Conservation (phyloP, 1,140 invertebrate genomes). For the Tribolium madens region DNA sequence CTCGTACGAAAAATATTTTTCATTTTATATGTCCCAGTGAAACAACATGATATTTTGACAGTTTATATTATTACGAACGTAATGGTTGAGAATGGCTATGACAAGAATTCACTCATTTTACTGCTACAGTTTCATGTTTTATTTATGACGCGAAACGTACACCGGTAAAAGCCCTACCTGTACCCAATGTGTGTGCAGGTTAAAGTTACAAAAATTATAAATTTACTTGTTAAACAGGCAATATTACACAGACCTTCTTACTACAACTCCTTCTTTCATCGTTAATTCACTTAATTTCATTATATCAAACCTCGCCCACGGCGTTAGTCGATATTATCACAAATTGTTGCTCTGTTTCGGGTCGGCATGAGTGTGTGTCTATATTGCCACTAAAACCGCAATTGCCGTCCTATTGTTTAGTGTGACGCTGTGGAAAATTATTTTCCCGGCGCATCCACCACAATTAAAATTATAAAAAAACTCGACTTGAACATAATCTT, state of each 20-base stretch:
- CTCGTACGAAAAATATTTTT: conserved; percentile 12
- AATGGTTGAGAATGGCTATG: conserved; percentile 12
- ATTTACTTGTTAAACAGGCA: neutral
- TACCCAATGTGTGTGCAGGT: neutral
- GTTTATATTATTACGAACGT: conserved; percentile 27
- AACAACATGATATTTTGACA: conserved; percentile 28
- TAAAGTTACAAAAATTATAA: conserved; percentile 14
- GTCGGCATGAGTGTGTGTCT: neutral
- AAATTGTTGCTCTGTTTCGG: conserved; percentile 13
- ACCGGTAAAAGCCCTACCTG: conserved; percentile 26
- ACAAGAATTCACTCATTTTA: conserved; percentile 32
- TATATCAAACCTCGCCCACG: neutral
- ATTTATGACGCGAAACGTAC: conserved; percentile 16
- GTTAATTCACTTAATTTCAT: neutral
- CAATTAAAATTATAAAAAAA: neutral
- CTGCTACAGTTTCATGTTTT: conserved; percentile 33
- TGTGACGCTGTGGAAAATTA: neutral
- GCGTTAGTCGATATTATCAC: neutral
- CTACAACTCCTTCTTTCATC: neutral
- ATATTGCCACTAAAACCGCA: neutral
- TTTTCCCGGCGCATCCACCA: conserved; percentile 12
- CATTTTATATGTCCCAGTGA: neutral
- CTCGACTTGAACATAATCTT: neutral
- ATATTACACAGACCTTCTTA: neutral
- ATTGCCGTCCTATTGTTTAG: neutral